phyloP scores from a whole-genome alignment of 2,888 invertebrate species.

The Calliscelio sp. region DNA sequence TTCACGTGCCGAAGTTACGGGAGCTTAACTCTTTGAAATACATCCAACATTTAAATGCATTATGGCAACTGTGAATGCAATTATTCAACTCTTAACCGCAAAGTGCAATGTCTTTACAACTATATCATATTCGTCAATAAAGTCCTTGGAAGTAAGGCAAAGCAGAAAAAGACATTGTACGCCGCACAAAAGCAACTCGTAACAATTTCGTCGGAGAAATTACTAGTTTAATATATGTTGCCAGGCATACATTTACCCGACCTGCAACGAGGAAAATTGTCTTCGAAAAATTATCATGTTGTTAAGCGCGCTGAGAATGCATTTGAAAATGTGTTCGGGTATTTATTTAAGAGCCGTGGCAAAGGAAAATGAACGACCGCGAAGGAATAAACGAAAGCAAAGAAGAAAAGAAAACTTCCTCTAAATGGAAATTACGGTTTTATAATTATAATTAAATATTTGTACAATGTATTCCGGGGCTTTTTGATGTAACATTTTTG shows the following conservation, averaged over 20 bases:
- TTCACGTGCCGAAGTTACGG: conserved; percentile 69
- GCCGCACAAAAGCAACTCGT: conserved; percentile 50
- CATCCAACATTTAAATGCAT: conserved; percentile 67
- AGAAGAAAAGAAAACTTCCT: not conserved
- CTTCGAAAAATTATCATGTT: conserved; percentile 67
- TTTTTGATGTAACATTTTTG: conserved; percentile 29
- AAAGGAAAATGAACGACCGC: not conserved
- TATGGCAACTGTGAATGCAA: conserved; percentile 71
- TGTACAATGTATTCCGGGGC: conserved; percentile 29
- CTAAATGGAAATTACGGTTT: conserved; percentile 42
- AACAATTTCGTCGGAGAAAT: conserved; percentile 62
- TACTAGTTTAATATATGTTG: conserved; percentile 61
- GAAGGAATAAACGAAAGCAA: conserved; percentile 16
- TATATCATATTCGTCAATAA: conserved; percentile 69
- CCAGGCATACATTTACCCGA: conserved; percentile 46
- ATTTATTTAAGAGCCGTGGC: conserved; percentile 52
- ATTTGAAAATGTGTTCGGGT: conserved; percentile 47
- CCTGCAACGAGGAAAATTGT: conserved; percentile 56
- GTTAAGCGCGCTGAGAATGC: conserved; percentile 49
- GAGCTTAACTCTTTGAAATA: conserved; percentile 71
- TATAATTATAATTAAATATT: conserved; percentile 52
- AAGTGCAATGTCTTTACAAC: conserved; percentile 68
- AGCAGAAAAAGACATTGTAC: conserved; percentile 53
- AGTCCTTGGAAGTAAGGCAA: conserved; percentile 50
- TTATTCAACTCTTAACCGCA: conserved; percentile 71